phyloP scores from a whole-genome alignment of 2,888 invertebrate species.

The Chirona hameri region DNA sequence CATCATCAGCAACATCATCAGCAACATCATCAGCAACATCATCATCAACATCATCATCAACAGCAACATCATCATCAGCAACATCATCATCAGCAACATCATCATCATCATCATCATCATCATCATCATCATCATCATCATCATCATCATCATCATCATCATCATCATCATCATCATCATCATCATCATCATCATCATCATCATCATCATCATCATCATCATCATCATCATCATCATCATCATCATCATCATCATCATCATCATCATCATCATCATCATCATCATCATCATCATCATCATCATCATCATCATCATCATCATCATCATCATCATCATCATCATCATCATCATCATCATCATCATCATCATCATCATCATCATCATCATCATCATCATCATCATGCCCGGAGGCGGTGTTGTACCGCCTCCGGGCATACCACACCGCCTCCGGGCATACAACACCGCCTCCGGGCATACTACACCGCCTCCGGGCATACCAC shows the following conservation, averaged over 20 bases:
- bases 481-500: too few relatives aligned
- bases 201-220: constrained; percentile 22
- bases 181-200: constrained; percentile 22
- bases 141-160: constrained; percentile 22
- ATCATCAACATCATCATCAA: too few relatives aligned
- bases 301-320: constrained; percentile 22
- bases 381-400: too few relatives aligned
- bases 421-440: too few relatives aligned
- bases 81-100: too few relatives aligned
- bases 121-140: constrained; percentile 22
- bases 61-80: too few relatives aligned
- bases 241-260: constrained; percentile 22
- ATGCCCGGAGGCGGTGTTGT: too few relatives aligned
- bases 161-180: constrained; percentile 22
- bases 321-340: constrained; percentile 22
- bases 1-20: too few relatives aligned
- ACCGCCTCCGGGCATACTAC: too few relatives aligned
- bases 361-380: constrained; percentile 22
- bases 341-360: constrained; percentile 22
- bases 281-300: constrained; percentile 22
- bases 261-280: constrained; percentile 22
- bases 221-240: constrained; percentile 22
- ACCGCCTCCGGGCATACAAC: too few relatives aligned
- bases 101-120: too few relatives aligned
- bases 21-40: too few relatives aligned